Evolutionary conservation across 2,888 invertebrate genomes (phyloP), one percentile per base, ranked within the genome.

Genomic region (Drosophila kambysellisi): DNA sequence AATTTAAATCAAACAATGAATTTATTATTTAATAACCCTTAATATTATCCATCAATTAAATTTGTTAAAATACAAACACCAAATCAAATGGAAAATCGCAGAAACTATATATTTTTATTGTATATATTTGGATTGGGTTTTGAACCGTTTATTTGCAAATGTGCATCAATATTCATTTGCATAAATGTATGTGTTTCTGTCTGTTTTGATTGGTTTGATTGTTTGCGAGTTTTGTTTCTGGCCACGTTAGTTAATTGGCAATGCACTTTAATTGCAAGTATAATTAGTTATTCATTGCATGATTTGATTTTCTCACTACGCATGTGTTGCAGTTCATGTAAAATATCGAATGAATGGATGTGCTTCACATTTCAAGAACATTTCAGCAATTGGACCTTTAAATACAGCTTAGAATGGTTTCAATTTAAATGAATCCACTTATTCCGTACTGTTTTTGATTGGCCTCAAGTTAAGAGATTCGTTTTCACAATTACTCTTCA

Each of bases 271-370:
- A 72, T 48, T 71, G 63, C 63, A 59, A 53, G 51, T 76, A 43
- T 68, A 72, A 76, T 77, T 72, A 72, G 67, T 61, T 63, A 76
- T 76, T 71, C 71, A 76, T 71, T 63, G 62, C 32, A 35, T 64
- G 58, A 68, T 65, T 69, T 61, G 64, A 64, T 58, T 54, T 65
- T 37, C 61, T 32, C 73, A 37, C 62, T 39, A 50, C 57, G 57
- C 71, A 60, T 67, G 4, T 46, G 43, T 46, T 46, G 46, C 9
- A 41, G 41, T 9, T 4, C 12, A 15, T 20, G 20, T 46, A 4
- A 25, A 46, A 46, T 7, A 46, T 43, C 43, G 11, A 43, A 25
- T 46, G 7, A 46, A 46, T 46, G 7, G 20, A 46, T 46, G 32
- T 30, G n/a, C 15, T 11, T 12, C 51, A 67, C 57, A 68, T 57